phyloP scores from a whole-genome alignment of 2,797 vertebrate species.

The Sebastes reedi region DNA sequence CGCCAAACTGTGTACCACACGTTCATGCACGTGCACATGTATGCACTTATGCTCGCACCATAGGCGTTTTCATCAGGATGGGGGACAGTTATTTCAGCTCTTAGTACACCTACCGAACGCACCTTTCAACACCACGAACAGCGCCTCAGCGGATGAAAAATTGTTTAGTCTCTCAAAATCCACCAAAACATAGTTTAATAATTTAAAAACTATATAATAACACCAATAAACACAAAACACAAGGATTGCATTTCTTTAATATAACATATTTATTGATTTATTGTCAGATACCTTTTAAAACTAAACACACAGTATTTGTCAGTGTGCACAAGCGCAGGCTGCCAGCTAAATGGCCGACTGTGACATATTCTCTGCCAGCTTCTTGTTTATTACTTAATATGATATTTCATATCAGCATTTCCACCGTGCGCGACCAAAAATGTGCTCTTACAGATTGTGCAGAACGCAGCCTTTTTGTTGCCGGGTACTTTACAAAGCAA shows the following conservation, averaged over 20 bases:
- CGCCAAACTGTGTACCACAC: neutral
- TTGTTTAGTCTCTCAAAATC: neutral
- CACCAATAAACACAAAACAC: neutral
- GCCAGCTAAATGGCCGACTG: neutral
- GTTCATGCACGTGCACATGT: neutral
- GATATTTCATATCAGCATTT: neutral
- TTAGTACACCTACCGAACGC: no score
- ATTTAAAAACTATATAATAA: neutral
- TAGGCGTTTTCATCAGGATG: no score
- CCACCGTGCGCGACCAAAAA: neutral
- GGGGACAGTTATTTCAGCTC: no score
- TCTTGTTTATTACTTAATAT: neutral
- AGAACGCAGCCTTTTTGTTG: neutral
- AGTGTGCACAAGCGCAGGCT: neutral
- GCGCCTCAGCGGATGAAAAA: neutral
- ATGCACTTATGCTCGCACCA: neutral
- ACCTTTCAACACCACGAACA: neutral
- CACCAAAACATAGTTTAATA: neutral
- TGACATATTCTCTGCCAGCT: neutral
- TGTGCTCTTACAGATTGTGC: neutral
- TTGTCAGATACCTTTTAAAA: neutral
- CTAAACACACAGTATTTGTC: neutral
- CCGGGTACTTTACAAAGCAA: no score
- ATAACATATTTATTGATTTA: neutral
- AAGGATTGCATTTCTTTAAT: neutral